Conservation (phyloP, 2,797 vertebrate species). For the Ctenopoma multispine region DNA sequence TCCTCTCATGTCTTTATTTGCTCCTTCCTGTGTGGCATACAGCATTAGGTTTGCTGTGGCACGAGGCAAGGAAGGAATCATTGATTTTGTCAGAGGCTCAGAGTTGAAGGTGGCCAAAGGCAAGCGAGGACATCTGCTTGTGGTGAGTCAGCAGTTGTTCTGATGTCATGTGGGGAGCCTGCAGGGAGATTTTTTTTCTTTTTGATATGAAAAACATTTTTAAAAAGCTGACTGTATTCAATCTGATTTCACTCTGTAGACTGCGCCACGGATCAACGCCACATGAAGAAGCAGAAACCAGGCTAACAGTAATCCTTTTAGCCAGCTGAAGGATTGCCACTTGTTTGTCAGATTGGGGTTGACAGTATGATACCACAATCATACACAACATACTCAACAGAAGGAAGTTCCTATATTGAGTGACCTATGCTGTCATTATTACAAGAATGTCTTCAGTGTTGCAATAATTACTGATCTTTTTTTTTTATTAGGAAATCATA, state of each 20-base stretch:
- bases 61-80: constrained; percentile 92
- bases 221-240: constrained; percentile 47
- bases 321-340: constrained; percentile 67
- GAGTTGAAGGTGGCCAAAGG: constrained; percentile 94
- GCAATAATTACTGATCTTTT: constrained; percentile 37
- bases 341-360: constrained; percentile 40
- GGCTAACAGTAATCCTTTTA: constrained; percentile 51
- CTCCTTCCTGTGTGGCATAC: constrained; percentile 7
- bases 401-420: constrained; percentile 30
- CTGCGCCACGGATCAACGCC: constrained; percentile 89
- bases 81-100: constrained; percentile 93
- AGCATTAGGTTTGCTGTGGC: constrained; percentile 93
- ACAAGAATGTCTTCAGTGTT: constrained; percentile 39
- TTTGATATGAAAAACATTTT: constrained; percentile 16
- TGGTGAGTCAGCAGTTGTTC: constrained; percentile 87
- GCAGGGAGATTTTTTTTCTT: constrained; percentile 19
- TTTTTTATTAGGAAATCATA: constrained; percentile 32
- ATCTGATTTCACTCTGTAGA: constrained; percentile 82
- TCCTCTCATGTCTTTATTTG: neutral
- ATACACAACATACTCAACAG: constrained; percentile 23
- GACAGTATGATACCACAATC: constrained; percentile 39
- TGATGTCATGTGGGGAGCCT: constrained; percentile 40
- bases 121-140: constrained; percentile 95
- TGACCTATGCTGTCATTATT: constrained; percentile 24
- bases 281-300: constrained; percentile 77